Evolutionary conservation across 2,113 vertebrate genomes (phyloP).

Genomic region (Salvelinus namaycush): DNA sequence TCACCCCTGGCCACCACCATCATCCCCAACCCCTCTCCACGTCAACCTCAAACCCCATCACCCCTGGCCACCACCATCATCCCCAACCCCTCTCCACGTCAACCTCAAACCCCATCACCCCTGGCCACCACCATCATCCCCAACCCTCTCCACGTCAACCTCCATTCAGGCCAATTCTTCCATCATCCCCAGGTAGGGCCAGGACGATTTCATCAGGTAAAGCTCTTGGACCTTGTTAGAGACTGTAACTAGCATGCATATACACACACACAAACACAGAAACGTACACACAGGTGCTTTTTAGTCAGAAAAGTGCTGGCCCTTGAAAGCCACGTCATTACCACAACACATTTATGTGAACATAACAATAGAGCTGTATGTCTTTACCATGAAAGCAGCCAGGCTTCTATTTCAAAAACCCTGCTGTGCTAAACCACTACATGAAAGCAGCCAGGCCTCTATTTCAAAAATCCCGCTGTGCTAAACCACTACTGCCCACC

Average conservation of each 20-base stretch:
- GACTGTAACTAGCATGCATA: no score
- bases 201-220: no score
- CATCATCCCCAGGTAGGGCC: no score
- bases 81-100: background rate
- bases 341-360: no score
- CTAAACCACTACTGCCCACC: background rate
- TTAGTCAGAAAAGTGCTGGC: background rate
- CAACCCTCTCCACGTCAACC: no score
- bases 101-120: background rate
- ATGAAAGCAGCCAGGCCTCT: background rate
- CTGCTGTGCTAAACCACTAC: conserved; percentile 17
- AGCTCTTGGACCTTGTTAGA: no score
- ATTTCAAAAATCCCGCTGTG: background rate
- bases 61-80: background rate
- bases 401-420: background rate
- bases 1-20: no score
- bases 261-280: no score
- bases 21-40: no score
- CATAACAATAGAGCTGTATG: background rate
- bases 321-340: background rate
- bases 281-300: background rate
- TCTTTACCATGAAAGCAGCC: no score
- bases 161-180: no score
- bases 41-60: background rate
- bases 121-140: background rate